Percentiles rank a stretch among this genome's conserved stretches.
Conservation (phyloP, 2,888 invertebrate genomes). For the Gymnosoma rotundatum region DNA sequence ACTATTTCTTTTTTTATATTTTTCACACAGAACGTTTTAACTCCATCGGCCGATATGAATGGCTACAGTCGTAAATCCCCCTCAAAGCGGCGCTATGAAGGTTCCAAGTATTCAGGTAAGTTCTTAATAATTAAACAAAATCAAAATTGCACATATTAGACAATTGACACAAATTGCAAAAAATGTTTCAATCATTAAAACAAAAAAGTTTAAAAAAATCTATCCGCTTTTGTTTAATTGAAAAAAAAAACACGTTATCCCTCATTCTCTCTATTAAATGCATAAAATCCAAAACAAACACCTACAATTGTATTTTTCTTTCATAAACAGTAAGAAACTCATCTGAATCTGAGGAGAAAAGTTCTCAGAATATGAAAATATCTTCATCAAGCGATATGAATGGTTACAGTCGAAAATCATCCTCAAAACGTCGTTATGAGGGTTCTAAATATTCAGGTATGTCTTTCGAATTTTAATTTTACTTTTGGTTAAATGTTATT, state of each 20-base stretch:
- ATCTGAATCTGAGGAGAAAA: conserved; percentile 69
- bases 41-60: conserved; percentile 79
- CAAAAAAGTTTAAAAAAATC: background rate
- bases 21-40: conserved; percentile 63
- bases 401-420: conserved; percentile 80
- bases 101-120: conserved; percentile 80
- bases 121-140: background rate
- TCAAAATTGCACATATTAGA: background rate
- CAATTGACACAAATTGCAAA: background rate
- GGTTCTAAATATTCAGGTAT: conserved; percentile 80
- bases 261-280: conserved; percentile 1
- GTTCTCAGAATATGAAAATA: conserved; percentile 65
- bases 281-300: conserved; percentile 37
- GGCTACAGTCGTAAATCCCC: conserved; percentile 80
- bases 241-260: background rate
- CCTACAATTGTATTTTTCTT: conserved; percentile 36
- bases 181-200: background rate
- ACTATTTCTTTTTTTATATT: conserved; percentile 30
- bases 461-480: conserved; percentile 52
- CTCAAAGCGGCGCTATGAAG: conserved; percentile 81
- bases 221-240: background rate
- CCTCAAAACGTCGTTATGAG: conserved; percentile 81
- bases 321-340: conserved; percentile 71
- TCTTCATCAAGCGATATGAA: conserved; percentile 78
- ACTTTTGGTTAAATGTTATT: conserved; percentile 25